Evolutionary conservation across 2,113 vertebrate species (phyloP), one percentile per base, ranked within the genome.

Genomic region (Zapus hudsonius): DNA sequence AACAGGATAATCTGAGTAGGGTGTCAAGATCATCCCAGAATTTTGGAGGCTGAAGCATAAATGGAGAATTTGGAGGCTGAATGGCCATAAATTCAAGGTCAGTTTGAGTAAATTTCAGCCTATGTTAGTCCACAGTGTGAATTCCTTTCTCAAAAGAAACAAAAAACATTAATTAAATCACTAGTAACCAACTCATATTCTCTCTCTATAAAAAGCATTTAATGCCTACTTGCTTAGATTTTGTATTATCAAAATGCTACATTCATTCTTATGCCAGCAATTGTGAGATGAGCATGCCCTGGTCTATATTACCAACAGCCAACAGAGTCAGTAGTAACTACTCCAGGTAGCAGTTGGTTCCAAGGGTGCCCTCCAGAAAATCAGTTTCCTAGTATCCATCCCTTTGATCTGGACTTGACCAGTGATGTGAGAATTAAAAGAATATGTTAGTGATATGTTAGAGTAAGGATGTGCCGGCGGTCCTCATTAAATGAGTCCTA

Each of bases 241-340:
- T 87, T 85, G 25, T 70, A 29, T 79, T 90, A 17, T 27, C 73
- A 82, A 84, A 82, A 75, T 63, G 8, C 55, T 83, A 79, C 83
- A 40, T 69, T 90, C 29, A 82, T 82, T 87, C 74, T 16, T 12
- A 6, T 25, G 11, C 23, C 40, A 75, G 29, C 70, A 59, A 64
- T 57, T 93, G 74, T 52, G 78, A 94, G n/a, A 66, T 42, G 47
- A 81, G 23, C 64, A 59, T 73, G 22, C 31, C n/a, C 47, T 76
- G 13, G 75, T 91, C 33, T 73, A 1, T 38, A 72, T 87, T 64
- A 11, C 5, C 52, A 67, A n/a, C 22, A 75, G 64, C 7, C 29
- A 91, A 76, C 22, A 69, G 36, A 89, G 2, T 59, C 63, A 78
- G 27, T 47, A 70, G 29, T 73, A 40, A 84, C 81, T 88, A 79